Evolutionary conservation across 2,888 invertebrate species (phyloP).

Genomic region (Drosophila robusta): DNA sequence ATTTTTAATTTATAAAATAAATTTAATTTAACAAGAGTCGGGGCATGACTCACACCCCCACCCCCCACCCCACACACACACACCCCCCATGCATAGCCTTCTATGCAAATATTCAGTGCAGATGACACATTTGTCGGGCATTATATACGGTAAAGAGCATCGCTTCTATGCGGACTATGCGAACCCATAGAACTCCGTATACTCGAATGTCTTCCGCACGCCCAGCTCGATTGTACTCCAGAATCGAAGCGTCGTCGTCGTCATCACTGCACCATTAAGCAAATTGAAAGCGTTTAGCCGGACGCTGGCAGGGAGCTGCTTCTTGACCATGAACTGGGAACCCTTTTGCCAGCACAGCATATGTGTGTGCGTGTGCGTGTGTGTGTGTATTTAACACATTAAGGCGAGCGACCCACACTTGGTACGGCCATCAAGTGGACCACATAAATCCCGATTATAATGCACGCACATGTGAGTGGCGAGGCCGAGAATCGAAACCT

Average conservation of each 20-base stretch:
- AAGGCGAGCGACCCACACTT: conserved; percentile 43
- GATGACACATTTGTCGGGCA: conserved; percentile 62
- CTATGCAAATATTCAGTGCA: conserved; percentile 65
- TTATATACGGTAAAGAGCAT: conserved; percentile 49
- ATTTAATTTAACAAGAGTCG: neutral
- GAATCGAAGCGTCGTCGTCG: conserved; percentile 32
- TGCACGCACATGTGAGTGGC: conserved; percentile 67
- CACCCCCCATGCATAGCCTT: neutral
- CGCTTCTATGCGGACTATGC: conserved; percentile 13
- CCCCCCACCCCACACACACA: neutral
- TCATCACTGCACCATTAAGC: conserved; percentile 70
- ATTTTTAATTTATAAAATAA: neutral
- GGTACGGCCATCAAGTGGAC: conserved; percentile 65
- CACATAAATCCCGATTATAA: conserved; percentile 75
- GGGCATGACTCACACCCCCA: neutral
- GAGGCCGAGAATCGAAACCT: conserved; percentile 48
- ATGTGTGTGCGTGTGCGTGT: conserved; percentile 6
- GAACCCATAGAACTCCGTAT: conserved; percentile 1
- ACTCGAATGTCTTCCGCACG: conserved; percentile 64
- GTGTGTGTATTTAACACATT: conserved; percentile 71
- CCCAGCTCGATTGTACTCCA: conserved; percentile 65
- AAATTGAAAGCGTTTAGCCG: conserved; percentile 77
- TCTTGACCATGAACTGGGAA: conserved; percentile 62
- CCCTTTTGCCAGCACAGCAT: conserved; percentile 46
- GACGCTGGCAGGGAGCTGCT: conserved; percentile 55